Base-by-base conservation (phyloP, 2,888 invertebrate genomes). In the Cremastobaeus sp. region DNA sequence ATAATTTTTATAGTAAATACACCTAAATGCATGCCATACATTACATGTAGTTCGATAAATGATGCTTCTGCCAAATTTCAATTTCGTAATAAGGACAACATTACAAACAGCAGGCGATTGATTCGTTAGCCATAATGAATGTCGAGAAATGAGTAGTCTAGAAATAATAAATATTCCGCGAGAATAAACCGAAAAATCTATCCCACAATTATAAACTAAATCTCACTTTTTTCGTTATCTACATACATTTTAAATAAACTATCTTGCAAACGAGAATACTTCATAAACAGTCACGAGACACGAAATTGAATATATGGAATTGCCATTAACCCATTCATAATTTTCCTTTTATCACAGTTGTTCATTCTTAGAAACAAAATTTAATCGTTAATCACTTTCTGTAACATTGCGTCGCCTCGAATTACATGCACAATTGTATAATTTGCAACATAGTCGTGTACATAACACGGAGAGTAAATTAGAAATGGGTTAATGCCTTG, bases 81-180 rank as follows among this genome's bases (percentile, higher is more conserved):
- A 30, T 39, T 65, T 45, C 21, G 35, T 32, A 54, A 20, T 39
- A 14, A 65, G 18, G 1, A 41, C 50, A 68, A 68, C 68, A 68
- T 68, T 59, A 45, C 68, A 68, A 68, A 68, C 68, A 59, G 59
- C 55, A 17, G 32, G 25, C 43, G 28, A 52, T 68, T 59, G 68
- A 68, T 68, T 68, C 68, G 68, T 68, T 68, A 68, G 50, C 14
- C 68, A 68, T 59, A 68, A 68, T 68, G 68, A 68, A 52, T 50
- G 41, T 34, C 8, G 30, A 50, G 37, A 2, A 15, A 3, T n/a
- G 39, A 54, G 4, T 43, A 20, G 17, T 30, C 55, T 55, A 41
- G 15, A 47, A 55, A 50, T 66, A 66, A 50, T 52, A 37, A 59
- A 15, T 57, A 17, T 3, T 14, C 25, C 21, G n/a, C 41, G 41